Evolutionary conservation across 2,797 vertebrate genomes (phyloP), one percentile per base, ranked within the genome.

Genomic region (Apogon talboti): DNA sequence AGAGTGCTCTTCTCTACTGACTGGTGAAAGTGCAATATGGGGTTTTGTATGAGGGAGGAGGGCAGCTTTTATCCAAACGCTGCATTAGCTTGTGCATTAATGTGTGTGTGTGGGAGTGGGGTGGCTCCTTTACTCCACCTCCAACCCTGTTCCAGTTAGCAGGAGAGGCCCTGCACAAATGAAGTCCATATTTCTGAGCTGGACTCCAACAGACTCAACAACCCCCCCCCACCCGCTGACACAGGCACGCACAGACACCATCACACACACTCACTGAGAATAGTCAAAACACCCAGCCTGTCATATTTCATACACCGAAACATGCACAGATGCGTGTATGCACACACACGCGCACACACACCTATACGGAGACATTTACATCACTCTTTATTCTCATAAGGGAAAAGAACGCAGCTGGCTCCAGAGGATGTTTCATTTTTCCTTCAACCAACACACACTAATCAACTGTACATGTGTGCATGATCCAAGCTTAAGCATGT

Each of bases 151-250:
- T 83, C 74, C 60, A 82, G 76, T 79, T 78, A 81, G 69, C 33
- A 45, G 66, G 58, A 81, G 64, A 87, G 74, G 78, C 74, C 76
- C 69, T 0, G 40, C 73, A 41, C 67, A 90, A 89, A 91, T 89
- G 18, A 86, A 78, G 52, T 73, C 82, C 91, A 87, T 78, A 83
- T 86, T 91, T 87, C 53, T 67, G 58, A 54, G 46, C 65, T 75
- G 48, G 52, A 71, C 67, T 72, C 71, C 62, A 68, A 62, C 71
- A 75, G 60, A 74, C 67, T 68, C 67, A 59, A 79, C 60, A 78
- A 2, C 21, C 21, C 24, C 24, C 48, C 45, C 61, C 56, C 64
- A 61, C 74, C 55, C 46, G 38, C 72, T 48, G 41, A 71, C 58
- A 47, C 43, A 49, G 47, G 37, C 33, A 44, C 41, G 46, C 53